Percentiles rank a stretch among this genome's conserved stretches.
These are phyloP conservation scores for Pocillopora verrucosa DNA, from an alignment of 64 coral and sea anemone species.

Conservation along the genomic window DNA sequence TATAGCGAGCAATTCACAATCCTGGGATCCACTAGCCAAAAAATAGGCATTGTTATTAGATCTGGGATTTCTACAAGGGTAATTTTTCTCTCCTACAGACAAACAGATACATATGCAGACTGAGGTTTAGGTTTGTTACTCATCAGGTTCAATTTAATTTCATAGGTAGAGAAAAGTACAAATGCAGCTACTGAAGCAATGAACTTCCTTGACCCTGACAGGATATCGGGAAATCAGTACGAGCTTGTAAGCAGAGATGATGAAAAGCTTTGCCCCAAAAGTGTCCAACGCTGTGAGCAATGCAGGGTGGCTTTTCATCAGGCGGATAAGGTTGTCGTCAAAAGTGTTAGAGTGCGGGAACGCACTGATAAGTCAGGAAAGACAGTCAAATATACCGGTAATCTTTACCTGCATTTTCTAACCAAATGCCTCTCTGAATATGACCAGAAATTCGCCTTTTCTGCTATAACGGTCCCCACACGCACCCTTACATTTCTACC, in stretches of 20 bases:
- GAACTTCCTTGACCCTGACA: conserved; percentile 26
- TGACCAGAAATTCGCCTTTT: conserved; percentile 35
- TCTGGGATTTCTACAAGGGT: too few species aligned
- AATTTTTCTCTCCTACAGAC: too few species aligned
- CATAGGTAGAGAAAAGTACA: too few species aligned
- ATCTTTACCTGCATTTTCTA: conserved; percentile 49
- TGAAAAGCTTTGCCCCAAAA: conserved; percentile 30
- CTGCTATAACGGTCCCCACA: background rate
- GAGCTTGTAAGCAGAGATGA: background rate
- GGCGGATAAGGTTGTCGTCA: conserved; percentile 41
- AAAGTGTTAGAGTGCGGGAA: conserved; percentile 18
- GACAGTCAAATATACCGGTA: conserved; percentile 19
- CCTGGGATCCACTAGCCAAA: too few species aligned
- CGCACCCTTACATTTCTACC: conserved; percentile 31
- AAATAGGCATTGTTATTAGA: too few species aligned
- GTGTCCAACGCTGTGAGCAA: conserved; percentile 9
- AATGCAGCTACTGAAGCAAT: too few species aligned
- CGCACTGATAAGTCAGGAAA: conserved; percentile 41
- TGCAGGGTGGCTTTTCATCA: conserved; percentile 46
- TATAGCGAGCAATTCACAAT: too few species aligned
- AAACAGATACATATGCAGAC: too few species aligned
- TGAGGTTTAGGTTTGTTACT: too few species aligned
- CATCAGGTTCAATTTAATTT: too few species aligned
- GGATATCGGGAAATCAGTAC: conserved; percentile 39
- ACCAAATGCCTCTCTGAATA: conserved; percentile 40